phyloP scores from a whole-genome alignment of 1,140 invertebrate genomes.

The Stegodyphus dumicola region DNA sequence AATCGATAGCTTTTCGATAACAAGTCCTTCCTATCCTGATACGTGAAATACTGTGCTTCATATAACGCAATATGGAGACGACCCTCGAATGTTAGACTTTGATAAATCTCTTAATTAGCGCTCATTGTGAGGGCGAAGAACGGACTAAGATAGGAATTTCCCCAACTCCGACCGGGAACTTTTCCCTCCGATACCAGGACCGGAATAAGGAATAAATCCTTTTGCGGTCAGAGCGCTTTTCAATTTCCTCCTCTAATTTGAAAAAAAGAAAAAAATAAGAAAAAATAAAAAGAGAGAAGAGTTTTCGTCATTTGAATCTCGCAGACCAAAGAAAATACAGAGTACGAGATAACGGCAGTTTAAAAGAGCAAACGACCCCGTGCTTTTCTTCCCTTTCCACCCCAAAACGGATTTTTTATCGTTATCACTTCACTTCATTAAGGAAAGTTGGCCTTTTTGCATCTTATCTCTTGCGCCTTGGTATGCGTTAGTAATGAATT shows the following conservation, averaged over 20 bases:
- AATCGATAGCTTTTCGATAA: no score
- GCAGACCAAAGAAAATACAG: background rate
- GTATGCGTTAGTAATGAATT: no score
- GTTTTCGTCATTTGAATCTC: background rate
- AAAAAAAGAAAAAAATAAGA: background rate
- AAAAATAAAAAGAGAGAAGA: background rate
- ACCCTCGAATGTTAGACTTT: slow-evolving; percentile 5
- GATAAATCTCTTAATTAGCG: slow-evolving; percentile 58
- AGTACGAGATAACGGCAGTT: background rate
- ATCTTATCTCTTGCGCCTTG: no score
- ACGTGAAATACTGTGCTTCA: no score
- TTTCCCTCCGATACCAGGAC: slow-evolving; percentile 17
- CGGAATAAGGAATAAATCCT: slow-evolving; percentile 57
- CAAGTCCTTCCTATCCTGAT: no score
- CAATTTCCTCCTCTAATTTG: slow-evolving; percentile 55
- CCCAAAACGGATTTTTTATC: no score
- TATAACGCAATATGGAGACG: background rate
- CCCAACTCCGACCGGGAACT: slow-evolving; percentile 51
- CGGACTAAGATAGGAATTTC: slow-evolving; percentile 46
- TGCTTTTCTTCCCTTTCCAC: background rate
- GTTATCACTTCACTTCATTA: no score
- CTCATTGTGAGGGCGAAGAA: slow-evolving; percentile 46
- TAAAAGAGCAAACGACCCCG: background rate
- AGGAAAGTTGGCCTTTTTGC: no score
- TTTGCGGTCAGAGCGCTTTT: slow-evolving; percentile 53